Percentiles rank a stretch among this genome's conserved stretches.
These are phyloP conservation scores for Anguilla japonica DNA, from an alignment of 2,113 vertebrate genomes.

Conservation along the genomic window DNA sequence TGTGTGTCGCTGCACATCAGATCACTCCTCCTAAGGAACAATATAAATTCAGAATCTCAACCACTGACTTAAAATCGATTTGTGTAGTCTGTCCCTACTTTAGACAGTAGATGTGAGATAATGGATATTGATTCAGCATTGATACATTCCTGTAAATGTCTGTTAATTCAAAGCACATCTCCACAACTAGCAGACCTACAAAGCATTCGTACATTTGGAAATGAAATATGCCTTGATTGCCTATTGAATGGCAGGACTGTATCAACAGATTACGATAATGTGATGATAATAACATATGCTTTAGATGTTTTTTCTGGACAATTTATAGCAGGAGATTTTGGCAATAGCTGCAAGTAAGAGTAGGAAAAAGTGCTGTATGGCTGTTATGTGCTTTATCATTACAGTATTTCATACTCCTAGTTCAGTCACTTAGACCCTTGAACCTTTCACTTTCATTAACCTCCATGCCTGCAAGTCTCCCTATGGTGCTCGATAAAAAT, in stretches of 20 bases:
- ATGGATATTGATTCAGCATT: neutral
- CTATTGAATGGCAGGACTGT: neutral
- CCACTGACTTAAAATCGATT: neutral
- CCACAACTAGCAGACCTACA: neutral
- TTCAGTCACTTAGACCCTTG: neutral
- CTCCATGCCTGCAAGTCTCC: too few species aligned
- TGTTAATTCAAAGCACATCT: neutral
- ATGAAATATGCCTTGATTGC: too few species aligned
- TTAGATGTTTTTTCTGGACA: too few species aligned
- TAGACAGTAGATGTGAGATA: neutral
- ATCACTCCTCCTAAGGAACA: neutral
- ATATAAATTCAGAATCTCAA: neutral
- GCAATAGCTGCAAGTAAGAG: neutral
- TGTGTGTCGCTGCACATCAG: too few species aligned
- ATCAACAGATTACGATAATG: neutral
- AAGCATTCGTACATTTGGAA: neutral
- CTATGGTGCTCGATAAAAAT: too few species aligned
- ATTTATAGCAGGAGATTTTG: neutral
- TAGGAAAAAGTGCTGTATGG: too few species aligned
- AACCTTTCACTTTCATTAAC: too few species aligned
- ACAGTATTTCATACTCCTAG: neutral
- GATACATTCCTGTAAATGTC: conserved; percentile 1
- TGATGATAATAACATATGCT: neutral
- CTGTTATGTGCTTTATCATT: neutral
- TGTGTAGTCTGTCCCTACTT: neutral